Evolutionary conservation across 2,888 invertebrate genomes (phyloP).

Genomic region (Helicoverpa assulta): DNA sequence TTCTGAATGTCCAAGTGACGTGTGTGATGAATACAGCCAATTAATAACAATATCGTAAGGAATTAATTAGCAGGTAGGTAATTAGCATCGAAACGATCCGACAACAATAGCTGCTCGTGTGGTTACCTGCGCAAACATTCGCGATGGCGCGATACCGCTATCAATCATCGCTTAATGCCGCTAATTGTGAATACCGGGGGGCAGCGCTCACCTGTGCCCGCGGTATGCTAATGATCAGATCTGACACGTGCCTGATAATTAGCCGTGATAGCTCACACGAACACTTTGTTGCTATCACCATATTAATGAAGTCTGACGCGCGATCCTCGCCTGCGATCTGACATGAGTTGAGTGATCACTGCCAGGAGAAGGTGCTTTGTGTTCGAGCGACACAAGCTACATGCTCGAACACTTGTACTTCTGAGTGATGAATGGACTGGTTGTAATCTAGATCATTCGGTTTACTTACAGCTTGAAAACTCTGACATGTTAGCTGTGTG

Average conservation of each 20-base stretch:
- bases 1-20: slow-evolving; percentile 4
- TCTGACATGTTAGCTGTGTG: not conserved
- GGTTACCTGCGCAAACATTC: slow-evolving; percentile 31
- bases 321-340: slow-evolving; percentile 26
- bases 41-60: slow-evolving; percentile 5
- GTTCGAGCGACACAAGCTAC: not conserved
- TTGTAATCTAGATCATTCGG: not conserved
- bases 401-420: not conserved
- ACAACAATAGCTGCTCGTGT: slow-evolving; percentile 22
- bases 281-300: slow-evolving; percentile 40
- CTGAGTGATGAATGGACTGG: slow-evolving; percentile 20
- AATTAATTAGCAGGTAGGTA: not conserved
- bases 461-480: not conserved
- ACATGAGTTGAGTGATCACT: slow-evolving; percentile 33
- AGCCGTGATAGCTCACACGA: slow-evolving; percentile 51
- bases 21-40: not conserved
- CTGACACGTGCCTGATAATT: slow-evolving; percentile 49
- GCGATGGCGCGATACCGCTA: slow-evolving; percentile 51
- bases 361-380: not conserved
- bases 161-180: slow-evolving; percentile 52
- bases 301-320: slow-evolving; percentile 17
- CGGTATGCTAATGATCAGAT: slow-evolving; percentile 44
- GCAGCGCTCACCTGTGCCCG: slow-evolving; percentile 34
- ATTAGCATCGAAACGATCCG: slow-evolving; percentile 43
- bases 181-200: slow-evolving; percentile 52